phyloP scores from a whole-genome alignment of 2,113 vertebrate species.

The Passer domesticus region DNA sequence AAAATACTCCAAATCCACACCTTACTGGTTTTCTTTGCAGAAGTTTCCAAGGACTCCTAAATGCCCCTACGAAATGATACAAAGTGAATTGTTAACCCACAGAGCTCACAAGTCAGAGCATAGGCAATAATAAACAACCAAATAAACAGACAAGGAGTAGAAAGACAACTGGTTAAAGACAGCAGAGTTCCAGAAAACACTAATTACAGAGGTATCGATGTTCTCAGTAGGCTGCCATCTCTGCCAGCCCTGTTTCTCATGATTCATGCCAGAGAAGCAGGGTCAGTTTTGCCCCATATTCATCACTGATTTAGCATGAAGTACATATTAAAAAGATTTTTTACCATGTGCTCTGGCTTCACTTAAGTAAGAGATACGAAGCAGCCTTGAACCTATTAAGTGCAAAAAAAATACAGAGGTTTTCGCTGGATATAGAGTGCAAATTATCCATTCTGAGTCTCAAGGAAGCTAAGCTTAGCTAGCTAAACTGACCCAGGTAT shows the following conservation, averaged over 20 bases:
- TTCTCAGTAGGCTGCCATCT: background rate
- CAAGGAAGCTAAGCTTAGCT: background rate
- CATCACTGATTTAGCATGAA: slow-evolving; percentile 58
- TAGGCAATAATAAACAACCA: background rate
- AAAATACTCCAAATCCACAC: background rate
- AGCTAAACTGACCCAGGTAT: background rate
- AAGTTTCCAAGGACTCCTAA: background rate
- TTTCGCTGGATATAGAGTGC: background rate
- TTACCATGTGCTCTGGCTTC: slow-evolving; percentile 36
- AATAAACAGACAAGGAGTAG: background rate
- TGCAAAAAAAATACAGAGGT: background rate
- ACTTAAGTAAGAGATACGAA: slow-evolving; percentile 36
- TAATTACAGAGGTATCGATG: background rate
- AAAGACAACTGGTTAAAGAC: slow-evolving; percentile 6
- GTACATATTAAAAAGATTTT: background rate
- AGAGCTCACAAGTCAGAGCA: background rate
- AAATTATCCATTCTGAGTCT: background rate
- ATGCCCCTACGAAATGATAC: background rate
- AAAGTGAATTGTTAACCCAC: background rate
- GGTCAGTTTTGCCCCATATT: slow-evolving; percentile 43
- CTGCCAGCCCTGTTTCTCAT: background rate
- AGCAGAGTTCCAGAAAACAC: background rate
- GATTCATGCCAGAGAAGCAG: slow-evolving; percentile 41
- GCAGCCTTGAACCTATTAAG: slow-evolving; percentile 23
- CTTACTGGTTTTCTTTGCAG: background rate